Base-by-base conservation (phyloP, 2,113 vertebrate genomes). In the Cynoglossus semilaevis region DNA sequence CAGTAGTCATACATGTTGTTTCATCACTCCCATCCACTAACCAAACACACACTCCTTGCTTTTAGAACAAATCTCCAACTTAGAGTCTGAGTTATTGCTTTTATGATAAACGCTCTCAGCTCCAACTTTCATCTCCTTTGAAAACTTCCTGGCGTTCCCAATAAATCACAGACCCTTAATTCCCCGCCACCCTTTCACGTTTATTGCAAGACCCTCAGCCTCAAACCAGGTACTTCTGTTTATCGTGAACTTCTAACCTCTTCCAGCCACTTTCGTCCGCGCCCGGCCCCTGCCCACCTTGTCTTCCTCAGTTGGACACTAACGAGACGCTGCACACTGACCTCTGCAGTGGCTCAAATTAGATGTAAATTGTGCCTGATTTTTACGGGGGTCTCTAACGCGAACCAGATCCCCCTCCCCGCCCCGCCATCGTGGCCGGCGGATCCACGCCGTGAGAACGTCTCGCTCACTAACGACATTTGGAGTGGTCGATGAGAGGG, bases 401-500 rank as follows among this genome's bases (percentile, higher is more conserved):
- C 81, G 90, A 92, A 93, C 10, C 93, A 94, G 93, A 92, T 89
- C 79, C 78, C 65, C 63, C 48, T 22, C 18, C 18, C 47, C 6
- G 22, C 22, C 47, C 63, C 53, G 51, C 62, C 75, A 61, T 17
- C 36, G 12, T 14, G 64, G 80, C 80, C 79, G 66, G 77, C 66
- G 56, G 87, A 84, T 88, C 91, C 83, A 84, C 87, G 80, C 88
- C 92, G 91, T 94, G 94, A 95, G 93, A 95, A 93, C 87, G 66
- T 86, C 76, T 77, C 67, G 70, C 81, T 89, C 89, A 70, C 83
- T 88, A 91, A 92, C 90, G 90, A 91, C 91, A 93, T 92, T 94
- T 90, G 88, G 93, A 91, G 90, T 91, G 92, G 93, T 92, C 93
- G 92, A 94, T 91, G 92, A 92, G 93, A 93, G 87, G 87, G 88